Evolutionary conservation across 2,888 invertebrate genomes (phyloP), one percentile per base, ranked within the genome.

Genomic region (Hirtodrosophila confusa): DNA sequence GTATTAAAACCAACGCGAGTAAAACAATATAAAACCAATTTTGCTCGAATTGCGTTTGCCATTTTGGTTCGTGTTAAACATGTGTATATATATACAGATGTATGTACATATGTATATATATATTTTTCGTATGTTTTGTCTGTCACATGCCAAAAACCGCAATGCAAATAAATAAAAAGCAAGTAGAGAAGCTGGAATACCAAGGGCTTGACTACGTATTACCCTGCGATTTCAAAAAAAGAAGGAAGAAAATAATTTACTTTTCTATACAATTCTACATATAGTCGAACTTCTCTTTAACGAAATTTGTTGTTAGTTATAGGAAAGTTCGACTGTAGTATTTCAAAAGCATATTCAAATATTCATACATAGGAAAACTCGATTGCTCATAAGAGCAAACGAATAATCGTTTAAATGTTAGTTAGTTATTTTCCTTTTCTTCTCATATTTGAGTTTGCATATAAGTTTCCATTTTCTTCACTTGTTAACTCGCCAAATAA

Each of bases 121-220:
- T 61, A 55, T 27, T 47, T 64, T 51, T 54, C 41, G 23, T 36
- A 4, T 63, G 41, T 35, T 3, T 56, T 55, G 31, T 47, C 68
- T 72, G 80, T 64, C 85, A 64, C 55, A 68, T 78, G 61, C 57
- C 65, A 62, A 63, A 75, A 78, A 68, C 75, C 72, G 39, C 78
- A 60, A 10, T n/a, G 49, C 44, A 67, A 56, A 67, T 47, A 47
- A 62, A 41, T 45, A 51, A 31, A 43, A 33, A 51, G n/a, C 7
- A 39, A 60, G n/a, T 45, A 36, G 27, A 8, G 9, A 29, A 29
- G n/a, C 31, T 11, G 4, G 9, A 7, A 9, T 4, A n/a, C 3
- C 1, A 11, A 27, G 45, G 27, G 29, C 5, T 8, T n/a, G 39
- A 40, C 37, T 45, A 8, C 10, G 8, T n/a, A 7, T 44, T 64